A percentile compares a stretch with the other conserved stretches of the same genome.
These are phyloP conservation scores for Epinotia nisella DNA, from an alignment of 2,888 invertebrate genomes.

Conservation along the genomic window DNA sequence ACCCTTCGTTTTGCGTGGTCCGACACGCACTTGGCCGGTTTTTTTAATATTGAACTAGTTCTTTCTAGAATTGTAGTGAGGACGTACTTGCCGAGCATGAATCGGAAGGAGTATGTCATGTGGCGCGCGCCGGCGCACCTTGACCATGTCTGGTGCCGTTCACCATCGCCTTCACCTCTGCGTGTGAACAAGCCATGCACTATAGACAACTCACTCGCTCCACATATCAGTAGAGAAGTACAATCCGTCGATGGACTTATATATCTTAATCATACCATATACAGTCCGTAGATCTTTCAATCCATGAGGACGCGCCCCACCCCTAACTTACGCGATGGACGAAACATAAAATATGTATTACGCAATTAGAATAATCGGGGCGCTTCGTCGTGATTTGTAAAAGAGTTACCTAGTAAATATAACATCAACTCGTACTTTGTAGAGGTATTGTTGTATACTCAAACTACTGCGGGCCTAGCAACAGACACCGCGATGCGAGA, in stretches of 20 bases:
- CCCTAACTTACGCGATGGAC: no score
- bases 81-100: conserved; percentile 48
- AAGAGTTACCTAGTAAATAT: no score
- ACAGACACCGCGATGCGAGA: no score
- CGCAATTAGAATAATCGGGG: no score
- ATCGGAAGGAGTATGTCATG: conserved; percentile 51
- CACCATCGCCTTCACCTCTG: conserved; percentile 53
- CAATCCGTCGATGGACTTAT: not conserved
- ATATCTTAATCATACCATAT: no score
- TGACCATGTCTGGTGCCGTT: conserved; percentile 63
- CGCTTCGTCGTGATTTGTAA: no score
- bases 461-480: no score
- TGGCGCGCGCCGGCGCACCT: conserved; percentile 53
- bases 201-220: conserved; percentile 17
- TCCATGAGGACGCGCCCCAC: not conserved
- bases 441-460: no score
- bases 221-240: not conserved
- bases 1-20: no score
- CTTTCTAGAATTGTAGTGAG: conserved; percentile 12
- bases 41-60: not conserved
- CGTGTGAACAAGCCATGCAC: conserved; percentile 7
- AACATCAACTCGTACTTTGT: no score
- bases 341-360: no score
- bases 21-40: no score
- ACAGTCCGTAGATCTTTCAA: not conserved